Conservation (phyloP, 2,888 invertebrate genomes). For the Clanis bilineata region DNA sequence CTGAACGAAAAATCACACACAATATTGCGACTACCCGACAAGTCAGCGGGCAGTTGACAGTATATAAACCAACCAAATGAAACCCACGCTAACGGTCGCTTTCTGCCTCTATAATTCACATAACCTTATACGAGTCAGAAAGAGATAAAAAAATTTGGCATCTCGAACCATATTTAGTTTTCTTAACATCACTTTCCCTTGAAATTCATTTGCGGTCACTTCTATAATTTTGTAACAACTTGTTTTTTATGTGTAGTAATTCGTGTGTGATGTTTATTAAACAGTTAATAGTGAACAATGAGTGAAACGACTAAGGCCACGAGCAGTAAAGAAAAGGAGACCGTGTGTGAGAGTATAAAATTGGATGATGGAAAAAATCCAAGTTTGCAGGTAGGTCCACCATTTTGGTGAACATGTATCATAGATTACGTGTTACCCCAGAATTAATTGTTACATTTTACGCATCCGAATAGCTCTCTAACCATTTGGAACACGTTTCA, state of each 20-base stretch:
- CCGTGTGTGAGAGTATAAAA: not conserved
- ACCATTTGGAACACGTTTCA: not conserved
- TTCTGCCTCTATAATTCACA: not conserved
- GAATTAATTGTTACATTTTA: too few species aligned
- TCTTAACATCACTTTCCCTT: not conserved
- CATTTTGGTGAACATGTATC: conserved; percentile 7
- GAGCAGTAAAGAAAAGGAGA: not conserved
- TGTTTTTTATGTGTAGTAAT: not conserved
- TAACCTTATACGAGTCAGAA: not conserved
- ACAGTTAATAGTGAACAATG: not conserved
- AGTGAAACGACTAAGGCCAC: not conserved
- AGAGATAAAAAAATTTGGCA: not conserved
- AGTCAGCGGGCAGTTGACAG: not conserved
- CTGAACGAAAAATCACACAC: not conserved
- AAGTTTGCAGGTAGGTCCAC: conserved; percentile 16
- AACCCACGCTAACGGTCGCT: not conserved
- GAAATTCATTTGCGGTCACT: not conserved
- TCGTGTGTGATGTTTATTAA: not conserved
- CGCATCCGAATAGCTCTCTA: not conserved
- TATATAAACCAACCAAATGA: not conserved
- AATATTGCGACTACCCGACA: conserved; percentile 1
- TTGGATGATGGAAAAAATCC: conserved; percentile 1
- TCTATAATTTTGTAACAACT: not conserved
- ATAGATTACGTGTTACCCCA: not conserved
- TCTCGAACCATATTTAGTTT: not conserved